A percentile compares a stretch with the other conserved stretches of the same genome.
phyloP scores from a whole-genome alignment of 2,113 vertebrate species.

The Phalacrocorax brasilianus region DNA sequence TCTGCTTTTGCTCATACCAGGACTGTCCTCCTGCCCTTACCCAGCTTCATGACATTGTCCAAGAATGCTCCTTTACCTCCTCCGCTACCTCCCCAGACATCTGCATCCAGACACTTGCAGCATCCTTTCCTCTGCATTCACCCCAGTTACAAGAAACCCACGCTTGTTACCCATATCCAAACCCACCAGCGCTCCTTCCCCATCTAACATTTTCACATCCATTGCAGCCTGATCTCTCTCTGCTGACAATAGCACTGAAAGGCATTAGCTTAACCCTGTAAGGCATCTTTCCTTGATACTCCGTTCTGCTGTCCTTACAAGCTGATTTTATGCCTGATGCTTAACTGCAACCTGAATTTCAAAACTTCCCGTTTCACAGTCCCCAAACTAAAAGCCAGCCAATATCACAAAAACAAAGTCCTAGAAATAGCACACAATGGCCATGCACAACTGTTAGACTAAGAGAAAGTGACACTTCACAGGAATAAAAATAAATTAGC shows the following conservation, averaged over 20 bases:
- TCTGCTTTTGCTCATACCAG: not conserved
- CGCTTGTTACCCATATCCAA: not conserved
- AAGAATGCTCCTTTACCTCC: not conserved
- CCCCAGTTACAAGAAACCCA: not conserved
- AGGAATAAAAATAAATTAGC: not conserved
- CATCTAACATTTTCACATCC: not conserved
- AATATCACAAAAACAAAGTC: not conserved
- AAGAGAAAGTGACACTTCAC: not conserved
- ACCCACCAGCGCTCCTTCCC: not conserved
- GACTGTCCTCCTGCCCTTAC: not conserved
- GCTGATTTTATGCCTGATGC: not conserved
- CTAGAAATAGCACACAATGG: not conserved
- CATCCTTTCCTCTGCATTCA: not conserved
- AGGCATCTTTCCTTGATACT: not conserved
- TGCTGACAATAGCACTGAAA: conserved; percentile 3
- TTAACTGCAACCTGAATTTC: not conserved
- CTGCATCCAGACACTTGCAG: not conserved
- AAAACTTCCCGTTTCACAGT: not conserved
- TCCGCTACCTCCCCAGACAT: not conserved
- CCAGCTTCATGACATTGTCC: not conserved
- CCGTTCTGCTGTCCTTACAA: not conserved
- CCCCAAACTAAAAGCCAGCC: not conserved
- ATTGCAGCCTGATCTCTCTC: not conserved
- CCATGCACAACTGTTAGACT: not conserved
- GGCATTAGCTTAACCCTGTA: not conserved